Base-by-base conservation (phyloP, 2,888 invertebrate species). In the Ormyrus pomaceus region DNA sequence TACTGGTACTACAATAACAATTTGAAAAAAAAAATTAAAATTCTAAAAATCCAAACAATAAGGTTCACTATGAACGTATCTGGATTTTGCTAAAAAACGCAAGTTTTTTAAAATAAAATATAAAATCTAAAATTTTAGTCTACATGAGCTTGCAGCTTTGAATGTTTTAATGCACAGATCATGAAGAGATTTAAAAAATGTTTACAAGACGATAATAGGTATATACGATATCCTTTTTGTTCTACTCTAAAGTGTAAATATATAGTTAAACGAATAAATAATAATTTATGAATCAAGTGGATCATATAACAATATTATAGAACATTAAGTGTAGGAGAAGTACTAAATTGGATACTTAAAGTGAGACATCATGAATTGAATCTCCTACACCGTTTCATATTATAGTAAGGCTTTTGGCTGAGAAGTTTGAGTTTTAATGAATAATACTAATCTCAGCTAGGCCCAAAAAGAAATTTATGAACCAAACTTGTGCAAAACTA, bases 1-100 rank as follows among this genome's bases (percentile, higher is more conserved):
- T 78, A 83, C 79, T 75, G 68, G 72, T 79, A 79, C 77, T 72
- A 80, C 62, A 76, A 79, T 82, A 82, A 82, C 79, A 83, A 80
- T 83, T 83, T 81, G 72, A 82, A 77, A 72, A 59, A 19, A 53
- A 72, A 77, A 76, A 64, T 62, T 77, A 82, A 82, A 79, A 82
- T 61, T 77, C 65, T 79, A 72, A 69, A 79, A 65, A 77, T 59
- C 74, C 72, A 76, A 53, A 50, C 50, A 55, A 64, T 64, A 68
- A 58, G 62, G 68, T 71, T 75, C 46, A 70, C 62, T 48, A 51
- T 34, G 34, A 78, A 71, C 56, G 46, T 55, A n/a, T 7, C 62
- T 70, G 68, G 75, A 78, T 72, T 81, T 58, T 68, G n/a, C 6
- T 71, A 6, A 73, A 73, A 80, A 80, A 68, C 11, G n/a, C 59